These are phyloP conservation scores for Clanis bilineata DNA, from an alignment of 2,888 invertebrate genomes.

Conservation along the genomic window DNA sequence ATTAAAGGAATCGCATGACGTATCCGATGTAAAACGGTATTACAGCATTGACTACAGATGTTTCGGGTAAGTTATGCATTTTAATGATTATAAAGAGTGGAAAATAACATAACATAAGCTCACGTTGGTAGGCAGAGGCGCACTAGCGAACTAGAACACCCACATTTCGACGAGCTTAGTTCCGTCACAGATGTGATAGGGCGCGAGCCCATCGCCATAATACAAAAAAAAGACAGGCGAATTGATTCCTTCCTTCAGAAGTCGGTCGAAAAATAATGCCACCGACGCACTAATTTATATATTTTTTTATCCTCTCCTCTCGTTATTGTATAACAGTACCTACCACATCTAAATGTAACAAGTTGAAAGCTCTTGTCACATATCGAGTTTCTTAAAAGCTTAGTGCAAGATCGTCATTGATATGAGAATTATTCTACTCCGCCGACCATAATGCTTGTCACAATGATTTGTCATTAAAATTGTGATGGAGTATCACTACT, in stretches of 20 bases:
- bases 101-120: background rate
- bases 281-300: background rate
- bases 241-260: too few relatives aligned
- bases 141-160: too few relatives aligned
- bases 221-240: too few relatives aligned
- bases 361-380: background rate
- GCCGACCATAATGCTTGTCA: conserved; percentile 29
- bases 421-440: background rate
- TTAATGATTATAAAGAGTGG: background rate
- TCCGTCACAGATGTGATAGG: background rate
- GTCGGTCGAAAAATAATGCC: background rate
- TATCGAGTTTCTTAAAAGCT: background rate
- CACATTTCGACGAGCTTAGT: too few relatives aligned
- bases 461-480: conserved; percentile 34
- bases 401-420: background rate
- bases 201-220: background rate
- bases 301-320: background rate
- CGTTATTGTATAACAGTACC: background rate
- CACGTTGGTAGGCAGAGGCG: background rate
- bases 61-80: background rate
- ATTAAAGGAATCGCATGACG: conserved; percentile 4
- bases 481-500: background rate
- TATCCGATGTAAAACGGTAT: conserved; percentile 1
- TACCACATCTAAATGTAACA: background rate
- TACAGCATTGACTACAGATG: background rate